Percentiles rank a stretch among this genome's conserved stretches.
phyloP scores from a whole-genome alignment of 2,797 vertebrate species.

The Rhinoraja longicauda region DNA sequence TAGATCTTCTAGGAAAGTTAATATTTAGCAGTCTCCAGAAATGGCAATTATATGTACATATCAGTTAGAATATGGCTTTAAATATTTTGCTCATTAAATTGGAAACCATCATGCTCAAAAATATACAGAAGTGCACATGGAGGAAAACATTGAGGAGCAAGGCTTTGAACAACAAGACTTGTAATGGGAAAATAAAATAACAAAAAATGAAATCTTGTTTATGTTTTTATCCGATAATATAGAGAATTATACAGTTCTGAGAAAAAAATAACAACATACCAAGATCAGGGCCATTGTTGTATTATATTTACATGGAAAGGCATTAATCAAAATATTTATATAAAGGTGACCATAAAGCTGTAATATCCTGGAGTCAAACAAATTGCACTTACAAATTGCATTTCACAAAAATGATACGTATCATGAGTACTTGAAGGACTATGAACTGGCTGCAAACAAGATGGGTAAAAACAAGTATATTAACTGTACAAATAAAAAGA shows the following conservation, averaged over 20 bases:
- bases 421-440: not conserved
- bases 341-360: not conserved
- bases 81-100: not conserved
- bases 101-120: not conserved
- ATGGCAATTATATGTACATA: not conserved
- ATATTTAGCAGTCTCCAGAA: not conserved
- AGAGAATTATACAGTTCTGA: not conserved
- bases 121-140: not conserved
- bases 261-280: not conserved
- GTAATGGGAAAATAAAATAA: not conserved
- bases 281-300: not conserved
- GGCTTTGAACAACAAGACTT: not conserved
- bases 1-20: not conserved
- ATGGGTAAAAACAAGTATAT: not conserved
- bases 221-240: not conserved
- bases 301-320: not conserved
- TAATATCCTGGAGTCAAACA: not conserved
- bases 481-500: not conserved
- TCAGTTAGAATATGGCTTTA: too few relatives aligned
- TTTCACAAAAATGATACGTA: not conserved
- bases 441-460: not conserved
- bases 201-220: not conserved
- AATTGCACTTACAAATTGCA: not conserved
- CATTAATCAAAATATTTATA: not conserved
- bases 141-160: not conserved